These are phyloP conservation scores for Anguilla obscura DNA, from an alignment of 2,797 vertebrate species.

Conservation along the genomic window DNA sequence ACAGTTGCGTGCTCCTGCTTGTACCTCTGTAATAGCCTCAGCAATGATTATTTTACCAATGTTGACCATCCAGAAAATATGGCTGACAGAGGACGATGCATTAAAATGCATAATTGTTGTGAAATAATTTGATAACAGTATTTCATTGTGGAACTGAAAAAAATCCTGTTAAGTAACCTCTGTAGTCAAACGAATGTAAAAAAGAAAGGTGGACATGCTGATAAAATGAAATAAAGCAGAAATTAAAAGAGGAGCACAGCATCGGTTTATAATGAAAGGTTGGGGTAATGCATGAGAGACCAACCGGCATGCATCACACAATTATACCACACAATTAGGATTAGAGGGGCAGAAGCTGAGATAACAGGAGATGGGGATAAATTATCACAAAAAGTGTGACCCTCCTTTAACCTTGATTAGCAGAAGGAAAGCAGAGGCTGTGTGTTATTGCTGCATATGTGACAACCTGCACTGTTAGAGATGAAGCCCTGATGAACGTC, in stretches of 20 bases:
- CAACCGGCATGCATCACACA: conserved; percentile 71
- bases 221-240: conserved; percentile 61
- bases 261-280: conserved; percentile 72
- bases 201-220: conserved; percentile 51
- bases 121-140: conserved; percentile 22
- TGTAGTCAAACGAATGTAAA: conserved; percentile 22
- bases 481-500: neutral
- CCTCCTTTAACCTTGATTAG: conserved; percentile 83
- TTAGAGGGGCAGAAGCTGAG: conserved; percentile 76
- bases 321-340: conserved; percentile 86
- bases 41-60: conserved; percentile 45
- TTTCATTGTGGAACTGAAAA: conserved; percentile 46
- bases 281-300: conserved; percentile 74
- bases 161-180: neutral
- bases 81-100: neutral
- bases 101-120: neutral
- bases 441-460: conserved; percentile 36
- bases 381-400: conserved; percentile 80
- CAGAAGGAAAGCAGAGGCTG: conserved; percentile 54
- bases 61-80: neutral
- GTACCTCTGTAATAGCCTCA: conserved; percentile 51
- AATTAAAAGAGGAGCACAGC: conserved; percentile 72
- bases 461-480: conserved; percentile 58
- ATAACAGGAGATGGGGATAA: conserved; percentile 81
- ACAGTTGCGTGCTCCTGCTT: conserved; percentile 35